Evolutionary conservation across 2,113 vertebrate genomes (phyloP).

Genomic region (Catharus fuscescens): DNA sequence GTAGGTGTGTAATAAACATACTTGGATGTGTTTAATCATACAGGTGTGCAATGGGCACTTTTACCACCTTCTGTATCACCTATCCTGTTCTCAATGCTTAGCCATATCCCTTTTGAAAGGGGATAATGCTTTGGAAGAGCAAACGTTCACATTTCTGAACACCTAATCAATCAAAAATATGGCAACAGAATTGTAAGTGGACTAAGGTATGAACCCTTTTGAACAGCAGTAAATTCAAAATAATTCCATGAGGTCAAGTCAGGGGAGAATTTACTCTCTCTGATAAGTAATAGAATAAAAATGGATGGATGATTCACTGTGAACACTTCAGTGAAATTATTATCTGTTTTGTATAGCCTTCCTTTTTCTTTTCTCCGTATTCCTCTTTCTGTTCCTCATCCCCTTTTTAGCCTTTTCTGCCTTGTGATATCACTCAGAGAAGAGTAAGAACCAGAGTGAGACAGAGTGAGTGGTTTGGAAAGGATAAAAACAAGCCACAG

Average conservation of each 20-base stretch:
- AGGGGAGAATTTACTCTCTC: neutral
- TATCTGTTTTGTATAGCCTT: neutral
- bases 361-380: slow-evolving; percentile 22
- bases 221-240: neutral
- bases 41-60: neutral
- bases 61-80: neutral
- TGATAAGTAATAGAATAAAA: neutral
- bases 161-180: neutral
- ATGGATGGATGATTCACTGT: neutral
- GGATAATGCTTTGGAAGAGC: neutral
- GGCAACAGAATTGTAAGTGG: neutral
- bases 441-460: neutral
- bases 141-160: neutral
- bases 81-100: neutral
- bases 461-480: neutral
- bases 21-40: neutral
- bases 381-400: slow-evolving; percentile 42
- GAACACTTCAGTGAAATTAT: neutral
- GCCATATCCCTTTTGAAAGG: neutral
- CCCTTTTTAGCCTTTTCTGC: neutral
- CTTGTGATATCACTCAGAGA: neutral
- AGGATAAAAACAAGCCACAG: neutral
- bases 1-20: neutral
- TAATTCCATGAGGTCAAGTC: neutral
- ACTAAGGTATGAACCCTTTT: neutral